Percentiles rank a stretch among this genome's conserved stretches.
These are phyloP conservation scores for Chelon auratus DNA, from an alignment of 2,797 vertebrate species.

Conservation along the genomic window DNA sequence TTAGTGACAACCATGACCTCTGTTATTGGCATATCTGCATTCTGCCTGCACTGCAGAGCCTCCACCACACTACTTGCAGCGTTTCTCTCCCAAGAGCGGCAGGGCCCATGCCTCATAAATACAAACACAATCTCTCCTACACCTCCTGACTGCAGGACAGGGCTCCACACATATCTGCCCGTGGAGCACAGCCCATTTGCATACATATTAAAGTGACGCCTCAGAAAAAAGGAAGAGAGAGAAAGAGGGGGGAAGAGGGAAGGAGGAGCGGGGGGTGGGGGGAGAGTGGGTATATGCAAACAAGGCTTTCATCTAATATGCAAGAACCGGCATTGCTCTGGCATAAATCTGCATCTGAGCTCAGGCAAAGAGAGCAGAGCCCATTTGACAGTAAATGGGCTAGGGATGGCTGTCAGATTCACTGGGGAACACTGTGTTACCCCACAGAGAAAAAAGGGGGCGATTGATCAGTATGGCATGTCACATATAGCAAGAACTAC, in stretches of 20 bases:
- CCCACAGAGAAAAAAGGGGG: conserved; percentile 63
- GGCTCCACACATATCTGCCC: conserved; percentile 89
- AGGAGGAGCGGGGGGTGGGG: conserved; percentile 29
- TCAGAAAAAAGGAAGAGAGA: conserved; percentile 92
- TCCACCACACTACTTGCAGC: conserved; percentile 74
- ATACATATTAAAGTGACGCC: conserved; percentile 97
- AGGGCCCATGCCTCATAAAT: conserved; percentile 84
- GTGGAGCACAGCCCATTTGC: conserved; percentile 93
- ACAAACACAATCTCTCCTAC: conserved; percentile 85
- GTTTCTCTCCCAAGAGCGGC: conserved; percentile 78
- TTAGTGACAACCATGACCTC: conserved; percentile 81
- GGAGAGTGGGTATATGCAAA: conserved; percentile 83
- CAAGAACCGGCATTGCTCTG: conserved; percentile 82
- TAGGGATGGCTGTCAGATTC: conserved; percentile 77
- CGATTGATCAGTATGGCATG: conserved; percentile 73
- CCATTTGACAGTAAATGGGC: conserved; percentile 82
- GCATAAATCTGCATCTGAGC: conserved; percentile 86
- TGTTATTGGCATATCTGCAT: conserved; percentile 83
- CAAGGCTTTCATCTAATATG: conserved; percentile 88
- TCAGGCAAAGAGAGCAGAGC: conserved; percentile 76
- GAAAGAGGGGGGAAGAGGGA: conserved; percentile 67
- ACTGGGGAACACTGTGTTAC: conserved; percentile 69
- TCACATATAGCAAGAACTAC: conserved; percentile 58
- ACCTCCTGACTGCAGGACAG: conserved; percentile 90
- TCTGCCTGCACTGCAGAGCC: conserved; percentile 83